Base-by-base conservation (phyloP, 1,140 invertebrate genomes). In the Camponotus pennsylvanicus region DNA sequence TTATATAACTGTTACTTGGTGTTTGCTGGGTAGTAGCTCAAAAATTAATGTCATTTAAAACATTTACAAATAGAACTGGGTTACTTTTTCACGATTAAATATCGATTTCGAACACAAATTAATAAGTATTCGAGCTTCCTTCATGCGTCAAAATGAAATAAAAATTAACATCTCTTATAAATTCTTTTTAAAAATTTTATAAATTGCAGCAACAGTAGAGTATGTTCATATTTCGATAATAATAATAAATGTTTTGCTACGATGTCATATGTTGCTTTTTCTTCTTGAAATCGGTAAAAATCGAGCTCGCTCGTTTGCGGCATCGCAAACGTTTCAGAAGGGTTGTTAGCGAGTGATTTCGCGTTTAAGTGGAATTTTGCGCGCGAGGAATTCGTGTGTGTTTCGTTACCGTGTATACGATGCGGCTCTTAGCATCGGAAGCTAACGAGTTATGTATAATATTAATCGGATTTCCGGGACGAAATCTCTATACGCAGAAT, bases 401-500 rank as follows among this genome's bases (percentile, higher is more conserved):
- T 79, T 63, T 7, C n/a, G 18, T 27, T 27, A 27, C 27, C 27
- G 1, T 27, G 27, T 49, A 15, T 21, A n/a, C 40, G 18, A 15
- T 40, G 37, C 37, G n/a, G 18, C 52, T 52, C 40, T 49, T 49
- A 42, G 66, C 76, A 52, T 18, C 21, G 3, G 32, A 37, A 79
- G 61, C 42, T 52, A 79, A 66, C 59, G 45, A 78, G 45, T 61
- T 67, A 27, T 79, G 52, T 67, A 27, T 79, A 52, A 79, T 67
- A 66, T 59, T 66, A 79, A 79, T 79, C 61, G 76, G 76, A 79
- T 79, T 79, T 34, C 42, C 61, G 7, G 32, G 7, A 66, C 40
- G 59, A 79, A 79, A 67, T 79, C 42, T 67, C 11, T 52, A 67
- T 52, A 52, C 49, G 61, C 63, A 67, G 42, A 13, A 79, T 79